A percentile compares a stretch with the other conserved stretches of the same genome.
Conservation (phyloP, 2,888 invertebrate species). For the Phoenoteleia sp. region DNA sequence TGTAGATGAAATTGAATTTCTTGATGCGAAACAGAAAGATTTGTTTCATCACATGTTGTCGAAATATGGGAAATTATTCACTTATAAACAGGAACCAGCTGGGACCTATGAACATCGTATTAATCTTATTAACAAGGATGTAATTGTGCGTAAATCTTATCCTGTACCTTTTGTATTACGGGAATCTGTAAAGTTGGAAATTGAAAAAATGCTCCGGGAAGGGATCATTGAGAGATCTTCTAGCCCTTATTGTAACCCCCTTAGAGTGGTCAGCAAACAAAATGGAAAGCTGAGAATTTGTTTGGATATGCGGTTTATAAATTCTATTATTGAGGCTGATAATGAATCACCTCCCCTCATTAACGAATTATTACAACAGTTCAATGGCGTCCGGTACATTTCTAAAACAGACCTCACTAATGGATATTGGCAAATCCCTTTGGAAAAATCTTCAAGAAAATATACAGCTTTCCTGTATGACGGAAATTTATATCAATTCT, state of each 20-base stretch:
- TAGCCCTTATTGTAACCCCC: slow-evolving; percentile 77
- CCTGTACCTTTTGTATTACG: slow-evolving; percentile 76
- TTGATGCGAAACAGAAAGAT: not conserved
- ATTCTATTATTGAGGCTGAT: slow-evolving; percentile 76
- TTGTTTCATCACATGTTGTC: not conserved
- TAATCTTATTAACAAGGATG: slow-evolving; percentile 69
- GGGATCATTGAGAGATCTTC: slow-evolving; percentile 76
- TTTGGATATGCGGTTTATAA: slow-evolving; percentile 78
- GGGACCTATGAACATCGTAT: slow-evolving; percentile 73
- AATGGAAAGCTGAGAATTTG: slow-evolving; percentile 68
- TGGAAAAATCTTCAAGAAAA: no score
- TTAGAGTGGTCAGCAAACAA: slow-evolving; percentile 77
- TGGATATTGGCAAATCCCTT: no score
- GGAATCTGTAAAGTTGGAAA: slow-evolving; percentile 69
- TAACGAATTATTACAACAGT: slow-evolving; percentile 52
- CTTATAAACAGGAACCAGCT: not conserved
- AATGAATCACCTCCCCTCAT: slow-evolving; percentile 69
- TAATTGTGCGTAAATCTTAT: slow-evolving; percentile 73
- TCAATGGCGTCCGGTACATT: slow-evolving; percentile 47
- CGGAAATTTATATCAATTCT: no score
- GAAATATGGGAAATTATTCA: slow-evolving; percentile 17
- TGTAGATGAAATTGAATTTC: not conserved
- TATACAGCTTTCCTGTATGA: no score
- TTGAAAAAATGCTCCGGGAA: slow-evolving; percentile 74
- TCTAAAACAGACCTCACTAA: slow-evolving; percentile 66